Evolutionary conservation across 2,888 invertebrate species (phyloP).

Genomic region (Macrophya annulata): DNA sequence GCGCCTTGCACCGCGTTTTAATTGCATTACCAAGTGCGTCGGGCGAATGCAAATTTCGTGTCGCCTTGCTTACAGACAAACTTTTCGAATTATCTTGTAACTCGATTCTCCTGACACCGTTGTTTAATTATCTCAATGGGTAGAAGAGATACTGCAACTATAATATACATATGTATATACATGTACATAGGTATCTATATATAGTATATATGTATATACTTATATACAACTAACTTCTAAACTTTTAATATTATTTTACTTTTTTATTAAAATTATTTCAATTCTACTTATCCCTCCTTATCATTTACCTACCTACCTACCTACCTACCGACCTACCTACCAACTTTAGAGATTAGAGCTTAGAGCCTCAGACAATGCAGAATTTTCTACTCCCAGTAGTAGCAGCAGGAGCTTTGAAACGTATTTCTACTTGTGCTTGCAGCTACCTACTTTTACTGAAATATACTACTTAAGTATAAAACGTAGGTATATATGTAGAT

Average conservation of each 20-base stretch:
- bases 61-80: constrained; percentile 40
- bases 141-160: not conserved
- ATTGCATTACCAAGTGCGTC: constrained; percentile 70
- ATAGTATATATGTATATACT: too few relatives aligned
- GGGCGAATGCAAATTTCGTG: constrained; percentile 70
- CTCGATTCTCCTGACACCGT: constrained; percentile 43
- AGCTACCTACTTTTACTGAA: not conserved
- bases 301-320: not conserved
- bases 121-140: constrained; percentile 39
- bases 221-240: not conserved
- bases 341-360: constrained; percentile 17
- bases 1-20: constrained; percentile 68
- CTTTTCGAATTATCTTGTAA: constrained; percentile 54
- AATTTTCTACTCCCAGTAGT: not conserved
- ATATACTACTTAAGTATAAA: not conserved
- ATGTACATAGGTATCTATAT: too few relatives aligned
- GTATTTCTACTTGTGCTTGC: not conserved
- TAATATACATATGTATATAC: not conserved
- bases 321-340: too few relatives aligned
- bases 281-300: not conserved
- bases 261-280: constrained; percentile 1
- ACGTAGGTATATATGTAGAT: not conserved
- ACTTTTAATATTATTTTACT: not conserved
- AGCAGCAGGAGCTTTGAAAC: not conserved
- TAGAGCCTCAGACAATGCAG: not conserved